Evolutionary conservation across 2,113 vertebrate genomes (phyloP), one percentile per base, ranked within the genome.

Genomic region (Chinchilla lanigera): DNA sequence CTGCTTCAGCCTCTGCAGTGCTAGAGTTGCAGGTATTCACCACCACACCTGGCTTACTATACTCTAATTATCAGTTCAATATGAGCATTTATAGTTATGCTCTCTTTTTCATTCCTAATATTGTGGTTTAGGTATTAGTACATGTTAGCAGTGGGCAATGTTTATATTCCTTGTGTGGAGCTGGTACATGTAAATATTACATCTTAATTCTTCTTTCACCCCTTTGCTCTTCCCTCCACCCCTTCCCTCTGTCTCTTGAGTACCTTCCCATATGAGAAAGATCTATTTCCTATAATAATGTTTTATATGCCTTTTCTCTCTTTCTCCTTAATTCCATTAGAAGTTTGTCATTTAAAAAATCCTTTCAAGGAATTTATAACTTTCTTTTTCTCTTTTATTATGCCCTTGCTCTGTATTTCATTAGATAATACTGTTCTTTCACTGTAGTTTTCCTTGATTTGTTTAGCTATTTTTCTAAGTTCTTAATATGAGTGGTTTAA

Each of bases 291-390:
- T 73, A 24, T 41, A 73, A 22, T 38, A 71, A 73, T 73, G n/a
- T 41, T 41, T 73, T 10, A 24, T 95, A 20, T 80, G 61, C 6
- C 0, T 14, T 89, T 93, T 87, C 0, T 81, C 9, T 80, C 22
- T 77, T 77, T 77, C 35, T 90, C 35, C 65, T 65, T 83, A 82
- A 86, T 93, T 94, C 50, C 17, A 61, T 94, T 65, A 86, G 41
- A 92, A 30, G 10, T 52, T 92, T 83, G 16, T 52, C 6, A 63
- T 85, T 89, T 75, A 47, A 47, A 78, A 89, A 73, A 22, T 50
- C 2, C 60, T 82, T 56, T 89, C 16, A 73, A 88, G 90, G n/a
- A 56, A 52, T 20, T 92, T 91, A 47, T 11, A 67, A 1, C 16
- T 81, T 93, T 67, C 2, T 81, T 54, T 13, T 20, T 61, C 26